Evolutionary conservation across 2,888 invertebrate genomes (phyloP), one percentile per base, ranked within the genome.

Genomic region (Diarsia mendica): DNA sequence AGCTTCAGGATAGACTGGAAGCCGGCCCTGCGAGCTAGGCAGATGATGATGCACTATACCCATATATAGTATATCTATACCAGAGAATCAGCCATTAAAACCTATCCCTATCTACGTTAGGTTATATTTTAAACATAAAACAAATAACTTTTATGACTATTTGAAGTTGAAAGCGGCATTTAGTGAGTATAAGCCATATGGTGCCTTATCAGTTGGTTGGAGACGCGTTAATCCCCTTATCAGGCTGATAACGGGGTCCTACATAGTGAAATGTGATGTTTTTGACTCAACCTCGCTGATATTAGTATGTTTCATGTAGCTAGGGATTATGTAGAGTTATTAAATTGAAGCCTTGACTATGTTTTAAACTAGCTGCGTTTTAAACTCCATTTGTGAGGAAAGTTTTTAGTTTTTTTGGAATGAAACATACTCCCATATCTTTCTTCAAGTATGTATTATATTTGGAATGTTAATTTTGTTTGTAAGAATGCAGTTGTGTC

Each of bases 201-300:
- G 65, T 87, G 73, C 73, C 20, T 83, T 89, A 89, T 89, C 88
- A 88, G 77, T 64, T 48, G 63, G 68, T 55, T 75, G 72, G 69
- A 83, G 82, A 85, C 82, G 73, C 63, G 70, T 46, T 89, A 89
- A 89, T 89, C 88, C 82, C 61, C 75, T 87, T 88, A 89, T 86
- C 86, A 68, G 23, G 61, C 44, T 79, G 88, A 84, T 86, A 86
- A 79, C 83, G 23, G 10, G 53, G 66, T 33, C 55, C 68, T 69
- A 65, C 72, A 82, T 75, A 83, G 77, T 72, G 71, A 81, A 81
- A 75, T 86, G 77, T 75, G 71, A 75, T 81, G 82, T 78, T 82
- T 77, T 79, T 67, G 73, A 87, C 61, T 77, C 48, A 72, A 76
- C 67, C 72, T 81, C 33, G 46, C 64, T 49, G 23, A 53, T 68